phyloP scores from a whole-genome alignment of 2,113 vertebrate species.

The Machaerirhynchus nigripectus region DNA sequence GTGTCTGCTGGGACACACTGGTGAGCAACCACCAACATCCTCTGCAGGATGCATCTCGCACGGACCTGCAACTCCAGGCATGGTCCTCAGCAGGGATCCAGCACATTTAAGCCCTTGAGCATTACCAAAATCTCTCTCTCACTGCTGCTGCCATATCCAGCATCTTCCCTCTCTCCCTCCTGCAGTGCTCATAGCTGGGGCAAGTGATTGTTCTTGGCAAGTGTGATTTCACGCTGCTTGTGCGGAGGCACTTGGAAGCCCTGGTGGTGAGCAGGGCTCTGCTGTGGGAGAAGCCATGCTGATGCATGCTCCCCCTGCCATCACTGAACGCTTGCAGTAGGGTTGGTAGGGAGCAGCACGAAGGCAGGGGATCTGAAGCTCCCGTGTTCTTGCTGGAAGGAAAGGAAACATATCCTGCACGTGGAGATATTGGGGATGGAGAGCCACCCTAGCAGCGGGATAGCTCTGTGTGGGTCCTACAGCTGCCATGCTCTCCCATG shows the following conservation, averaged over 20 bases:
- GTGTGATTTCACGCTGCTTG: neutral
- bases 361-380: neutral
- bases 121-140: neutral
- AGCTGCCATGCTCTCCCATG: fast-evolving
- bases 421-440: neutral
- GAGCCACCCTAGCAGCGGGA: neutral
- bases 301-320: neutral
- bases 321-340: neutral
- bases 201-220: neutral
- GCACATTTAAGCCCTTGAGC: neutral
- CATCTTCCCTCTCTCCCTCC: neutral
- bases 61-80: neutral
- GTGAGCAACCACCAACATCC: neutral
- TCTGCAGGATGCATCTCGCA: neutral
- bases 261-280: neutral
- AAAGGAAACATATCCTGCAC: neutral
- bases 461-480: neutral
- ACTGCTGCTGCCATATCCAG: fast-evolving
- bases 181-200: neutral
- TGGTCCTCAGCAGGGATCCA: neutral
- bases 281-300: neutral
- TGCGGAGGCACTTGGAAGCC: neutral
- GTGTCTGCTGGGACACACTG: neutral
- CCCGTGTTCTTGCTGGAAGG: neutral
- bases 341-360: fast-evolving